These are phyloP conservation scores for Volucella inanis DNA, from an alignment of 2,888 invertebrate genomes.

Conservation along the genomic window DNA sequence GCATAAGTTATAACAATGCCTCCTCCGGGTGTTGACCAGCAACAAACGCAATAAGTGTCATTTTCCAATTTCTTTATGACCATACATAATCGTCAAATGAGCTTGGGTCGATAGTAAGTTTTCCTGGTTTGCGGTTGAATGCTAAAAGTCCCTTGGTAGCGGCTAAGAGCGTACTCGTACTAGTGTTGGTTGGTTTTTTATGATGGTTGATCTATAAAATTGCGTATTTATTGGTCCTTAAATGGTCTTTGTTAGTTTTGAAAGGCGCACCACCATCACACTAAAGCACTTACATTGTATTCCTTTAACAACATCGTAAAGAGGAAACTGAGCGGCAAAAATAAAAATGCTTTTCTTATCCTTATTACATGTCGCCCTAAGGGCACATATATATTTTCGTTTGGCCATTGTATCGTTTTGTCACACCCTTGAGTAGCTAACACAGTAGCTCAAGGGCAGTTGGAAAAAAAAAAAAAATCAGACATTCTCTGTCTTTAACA, in stretches of 20 bases:
- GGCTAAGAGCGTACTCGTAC: slow-evolving; percentile 10
- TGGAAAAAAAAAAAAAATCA: slow-evolving; percentile 50
- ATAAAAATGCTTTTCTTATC: slow-evolving; percentile 74
- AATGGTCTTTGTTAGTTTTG: slow-evolving; percentile 76
- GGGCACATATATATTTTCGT: slow-evolving; percentile 66
- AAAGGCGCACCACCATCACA: slow-evolving; percentile 60
- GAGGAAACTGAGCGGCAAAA: slow-evolving; percentile 67
- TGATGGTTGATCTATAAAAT: slow-evolving; percentile 77
- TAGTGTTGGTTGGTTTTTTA: slow-evolving; percentile 53
- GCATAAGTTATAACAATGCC: slow-evolving; percentile 34
- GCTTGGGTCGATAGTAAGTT: slow-evolving; percentile 54
- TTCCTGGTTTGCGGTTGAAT: slow-evolving; percentile 56
- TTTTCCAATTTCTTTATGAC: slow-evolving; percentile 72
- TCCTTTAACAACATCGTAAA: slow-evolving; percentile 72
- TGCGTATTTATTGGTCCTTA: slow-evolving; percentile 77
- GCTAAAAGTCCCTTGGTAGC: slow-evolving; percentile 51
- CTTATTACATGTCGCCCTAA: slow-evolving; percentile 72
- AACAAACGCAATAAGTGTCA: slow-evolving; percentile 65
- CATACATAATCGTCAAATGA: slow-evolving; percentile 64
- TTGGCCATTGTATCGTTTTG: slow-evolving; percentile 71
- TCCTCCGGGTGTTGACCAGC: slow-evolving; percentile 62
- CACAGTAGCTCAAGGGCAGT: slow-evolving; percentile 1
- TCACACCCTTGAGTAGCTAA: slow-evolving; percentile 61
- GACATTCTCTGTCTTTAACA: slow-evolving; percentile 26
- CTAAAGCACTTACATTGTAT: slow-evolving; percentile 69